Base-by-base conservation (phyloP, 2,113 vertebrate species). In the Scatophagus argus region DNA sequence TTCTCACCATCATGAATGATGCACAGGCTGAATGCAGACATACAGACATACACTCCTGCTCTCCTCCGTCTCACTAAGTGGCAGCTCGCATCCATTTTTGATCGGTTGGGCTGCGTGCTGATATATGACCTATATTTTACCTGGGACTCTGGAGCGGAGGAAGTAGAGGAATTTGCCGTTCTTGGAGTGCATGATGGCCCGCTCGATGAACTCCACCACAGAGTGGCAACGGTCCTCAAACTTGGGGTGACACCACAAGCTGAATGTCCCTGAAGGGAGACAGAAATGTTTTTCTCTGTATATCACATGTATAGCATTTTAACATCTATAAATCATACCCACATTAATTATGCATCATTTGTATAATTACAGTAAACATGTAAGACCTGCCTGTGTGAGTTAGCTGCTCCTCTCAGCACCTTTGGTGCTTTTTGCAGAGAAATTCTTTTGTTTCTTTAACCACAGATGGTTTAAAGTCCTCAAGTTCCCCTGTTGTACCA, bases 91-190 rank as follows among this genome's bases (percentile, higher is more conserved):
- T 85, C 23, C 54, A 79, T 85, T 61, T 87, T 77, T 67, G 52
- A 86, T 87, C 5, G 4, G 21, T 27, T 12, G 0, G 1, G 34
- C 68, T 68, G 47, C 19, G 23, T 71, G 43, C 31, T 1, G 36
- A 75, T 41, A 5, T 31, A 3, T 70, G 64, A 52, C 43, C 65
- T 52, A 70, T 78, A 77, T 77, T 70, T 93, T 93, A 99, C 98
- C 98, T 93, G 98, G 98, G 62, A 99, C 98, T 71, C 98, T 91
- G 85, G 98, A 99, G 31, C 98, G 95, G 72, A 99, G 94, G 94
- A 99, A 99, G 91, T 99, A 99, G 73, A 99, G 97, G 81, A 99
- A 99, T 79, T 98, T 99, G 41, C 97, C 98, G 0, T 98, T 99
- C 86, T 99, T 99, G 41, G 98, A 99, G 90, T 99, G 97, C 97